Percentiles rank a stretch among this genome's conserved stretches.
Conservation (phyloP, 1,140 invertebrate genomes). For the Hestina assimilis region DNA sequence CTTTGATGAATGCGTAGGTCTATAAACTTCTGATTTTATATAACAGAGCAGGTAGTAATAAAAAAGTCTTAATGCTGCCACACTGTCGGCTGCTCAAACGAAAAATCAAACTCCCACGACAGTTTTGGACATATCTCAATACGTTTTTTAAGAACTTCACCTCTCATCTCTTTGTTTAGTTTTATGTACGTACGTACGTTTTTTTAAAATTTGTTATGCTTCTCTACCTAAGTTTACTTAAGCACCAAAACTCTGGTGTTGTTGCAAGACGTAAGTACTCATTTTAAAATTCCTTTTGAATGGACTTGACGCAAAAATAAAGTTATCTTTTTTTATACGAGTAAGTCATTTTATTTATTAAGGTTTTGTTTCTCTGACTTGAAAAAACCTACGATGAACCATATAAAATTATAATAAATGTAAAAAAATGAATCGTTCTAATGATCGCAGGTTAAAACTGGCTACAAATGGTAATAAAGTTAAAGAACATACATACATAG, state of each 20-base stretch:
- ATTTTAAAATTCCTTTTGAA: too few species aligned
- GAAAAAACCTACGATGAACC: too few species aligned
- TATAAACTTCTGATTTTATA: constrained; percentile 63
- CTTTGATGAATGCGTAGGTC: constrained; percentile 51
- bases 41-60: constrained; percentile 64
- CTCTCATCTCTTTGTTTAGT: not conserved
- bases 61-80: constrained; percentile 52
- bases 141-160: constrained; percentile 12
- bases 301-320: too few species aligned
- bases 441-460: constrained; percentile 47
- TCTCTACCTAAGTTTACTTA: not conserved
- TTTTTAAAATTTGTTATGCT: not conserved
- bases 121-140: constrained; percentile 62
- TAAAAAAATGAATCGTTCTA: not conserved
- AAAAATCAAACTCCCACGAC: constrained; percentile 58
- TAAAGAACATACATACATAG: constrained; percentile 62
- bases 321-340: too few species aligned
- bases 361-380: too few species aligned
- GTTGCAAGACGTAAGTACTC: too few species aligned
- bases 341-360: too few species aligned
- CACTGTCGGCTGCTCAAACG: constrained; percentile 62
- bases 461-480: constrained; percentile 74
- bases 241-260: too few species aligned
- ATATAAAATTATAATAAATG: not conserved
- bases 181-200: too few species aligned